Evolutionary conservation across 2,113 vertebrate species (phyloP).

Genomic region (Neogobius melanostomus): DNA sequence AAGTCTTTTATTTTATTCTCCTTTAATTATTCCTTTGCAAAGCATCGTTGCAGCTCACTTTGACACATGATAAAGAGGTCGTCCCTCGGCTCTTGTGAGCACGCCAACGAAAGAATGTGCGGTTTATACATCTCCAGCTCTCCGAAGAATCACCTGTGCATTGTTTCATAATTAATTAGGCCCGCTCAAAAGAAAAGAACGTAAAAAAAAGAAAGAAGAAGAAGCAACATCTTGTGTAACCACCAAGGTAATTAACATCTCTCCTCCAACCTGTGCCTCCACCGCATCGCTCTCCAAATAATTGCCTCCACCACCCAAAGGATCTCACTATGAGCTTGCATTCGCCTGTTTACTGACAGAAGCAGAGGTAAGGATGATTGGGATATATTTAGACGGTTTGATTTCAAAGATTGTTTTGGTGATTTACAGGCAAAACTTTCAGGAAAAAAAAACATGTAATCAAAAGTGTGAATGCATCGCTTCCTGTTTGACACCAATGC

Average conservation of each 20-base stretch:
- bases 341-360: conserved; percentile 60
- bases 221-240: conserved; percentile 62
- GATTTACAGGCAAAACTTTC: conserved; percentile 22
- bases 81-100: conserved; percentile 20
- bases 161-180: conserved; percentile 80
- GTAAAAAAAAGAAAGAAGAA: no score
- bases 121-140: conserved; percentile 57
- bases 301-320: conserved; percentile 63
- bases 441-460: conserved; percentile 10
- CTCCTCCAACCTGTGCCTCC: conserved; percentile 60
- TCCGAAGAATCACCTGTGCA: conserved; percentile 73
- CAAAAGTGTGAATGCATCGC: conserved; percentile 1
- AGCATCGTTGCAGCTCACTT: conserved; percentile 7
- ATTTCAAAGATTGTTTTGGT: conserved; percentile 56
- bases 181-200: conserved; percentile 65
- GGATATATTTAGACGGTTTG: conserved; percentile 65
- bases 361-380: conserved; percentile 52
- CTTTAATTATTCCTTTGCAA: conserved; percentile 25
- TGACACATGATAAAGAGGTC: conserved; percentile 54
- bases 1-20: conserved; percentile 3
- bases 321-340: conserved; percentile 39
- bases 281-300: conserved; percentile 69
- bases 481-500: not conserved
- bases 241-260: conserved; percentile 77
- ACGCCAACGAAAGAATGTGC: conserved; percentile 38